Percentiles rank a stretch among this genome's conserved stretches.
These are phyloP conservation scores for Brachylomia viminalis DNA, from an alignment of 2,888 invertebrate species.

Conservation along the genomic window DNA sequence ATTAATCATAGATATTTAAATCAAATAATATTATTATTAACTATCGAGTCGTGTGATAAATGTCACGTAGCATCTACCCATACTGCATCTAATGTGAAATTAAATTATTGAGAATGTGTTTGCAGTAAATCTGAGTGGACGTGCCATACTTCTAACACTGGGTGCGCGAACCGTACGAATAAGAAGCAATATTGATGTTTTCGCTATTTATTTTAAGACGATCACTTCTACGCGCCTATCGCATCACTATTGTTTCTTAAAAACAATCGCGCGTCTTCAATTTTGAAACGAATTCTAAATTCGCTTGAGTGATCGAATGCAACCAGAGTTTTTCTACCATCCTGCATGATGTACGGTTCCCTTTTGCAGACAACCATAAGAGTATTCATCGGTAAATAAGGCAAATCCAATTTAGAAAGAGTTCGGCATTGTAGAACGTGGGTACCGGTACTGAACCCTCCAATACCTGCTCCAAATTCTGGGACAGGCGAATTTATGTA, in stretches of 20 bases:
- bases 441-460: not conserved
- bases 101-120: not conserved
- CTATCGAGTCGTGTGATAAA: not conserved
- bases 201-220: not conserved
- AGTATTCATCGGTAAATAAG: not conserved
- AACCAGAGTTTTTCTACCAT: not conserved
- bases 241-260: not conserved
- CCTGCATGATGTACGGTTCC: not conserved
- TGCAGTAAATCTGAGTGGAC: not conserved
- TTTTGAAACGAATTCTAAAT: not conserved
- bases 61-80: not conserved
- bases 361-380: not conserved
- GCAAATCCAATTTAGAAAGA: not conserved
- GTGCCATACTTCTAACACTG: not conserved
- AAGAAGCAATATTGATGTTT: not conserved
- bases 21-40: not conserved
- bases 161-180: not conserved
- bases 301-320: not conserved
- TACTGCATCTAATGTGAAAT: not conserved
- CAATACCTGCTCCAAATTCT: not conserved
- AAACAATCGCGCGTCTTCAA: not conserved
- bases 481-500: not conserved
- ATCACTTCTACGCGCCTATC: not conserved
- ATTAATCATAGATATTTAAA: not conserved
- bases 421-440: not conserved